Percentiles rank a stretch among this genome's conserved stretches.
These are phyloP conservation scores for Agrypnia vestita DNA, from an alignment of 1,140 invertebrate species.

Conservation along the genomic window DNA sequence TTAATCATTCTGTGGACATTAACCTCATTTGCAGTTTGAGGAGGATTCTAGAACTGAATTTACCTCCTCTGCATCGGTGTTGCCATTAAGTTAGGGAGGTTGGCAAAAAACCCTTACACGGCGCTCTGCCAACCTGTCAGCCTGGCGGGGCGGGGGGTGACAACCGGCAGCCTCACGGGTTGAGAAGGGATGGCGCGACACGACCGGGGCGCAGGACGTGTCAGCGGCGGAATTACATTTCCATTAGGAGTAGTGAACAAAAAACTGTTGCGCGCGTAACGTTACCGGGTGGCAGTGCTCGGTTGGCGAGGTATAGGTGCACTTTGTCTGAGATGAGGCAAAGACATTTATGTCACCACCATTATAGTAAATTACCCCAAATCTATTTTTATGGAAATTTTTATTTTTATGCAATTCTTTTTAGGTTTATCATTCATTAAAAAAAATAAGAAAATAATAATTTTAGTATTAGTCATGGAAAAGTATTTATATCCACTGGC, in stretches of 20 bases:
- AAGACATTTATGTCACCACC: too few relatives aligned
- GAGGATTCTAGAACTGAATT: too few relatives aligned
- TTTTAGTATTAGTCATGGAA: too few relatives aligned
- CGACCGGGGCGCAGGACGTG: conserved; percentile 48
- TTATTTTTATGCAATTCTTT: too few relatives aligned
- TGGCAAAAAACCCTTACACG: conserved; percentile 58
- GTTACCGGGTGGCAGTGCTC: background rate
- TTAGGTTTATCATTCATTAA: too few relatives aligned
- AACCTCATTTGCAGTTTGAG: too few relatives aligned
- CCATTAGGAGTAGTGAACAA: conserved; percentile 55
- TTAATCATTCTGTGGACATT: too few relatives aligned
- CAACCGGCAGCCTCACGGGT: conserved; percentile 43
- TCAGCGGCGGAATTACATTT: conserved; percentile 59
- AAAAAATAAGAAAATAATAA: too few relatives aligned
- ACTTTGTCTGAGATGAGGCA: background rate
- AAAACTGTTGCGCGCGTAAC: conserved; percentile 52
- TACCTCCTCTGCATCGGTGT: conserved; percentile 41
- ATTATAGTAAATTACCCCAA: too few relatives aligned
- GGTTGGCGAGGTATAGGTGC: background rate
- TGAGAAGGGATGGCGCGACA: conserved; percentile 52
- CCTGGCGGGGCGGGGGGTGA: conserved; percentile 43
- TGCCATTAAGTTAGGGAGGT: conserved; percentile 36
- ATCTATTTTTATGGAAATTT: too few relatives aligned
- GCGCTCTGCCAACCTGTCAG: conserved; percentile 59
- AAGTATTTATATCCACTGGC: too few relatives aligned